Evolutionary conservation across 2,797 vertebrate species (phyloP), one percentile per base, ranked within the genome.

Genomic region (Lepidocolaptes lacrymiger): DNA sequence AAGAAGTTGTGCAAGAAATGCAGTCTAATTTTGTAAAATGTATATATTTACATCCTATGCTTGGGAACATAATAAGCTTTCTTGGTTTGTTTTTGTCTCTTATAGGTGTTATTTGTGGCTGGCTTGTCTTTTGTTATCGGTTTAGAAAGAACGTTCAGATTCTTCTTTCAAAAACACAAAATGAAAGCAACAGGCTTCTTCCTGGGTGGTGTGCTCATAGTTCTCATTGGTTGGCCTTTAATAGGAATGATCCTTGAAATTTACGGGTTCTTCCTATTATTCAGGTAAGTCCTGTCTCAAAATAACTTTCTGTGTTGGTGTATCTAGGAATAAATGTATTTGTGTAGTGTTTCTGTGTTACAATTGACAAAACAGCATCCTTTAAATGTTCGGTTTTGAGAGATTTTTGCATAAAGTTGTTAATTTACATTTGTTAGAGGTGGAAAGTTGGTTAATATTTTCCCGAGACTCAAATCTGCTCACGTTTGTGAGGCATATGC

Each of bases 161-260:
- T 99, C 98, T 99, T 99, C 98, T 99, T 99, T 97, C 99, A 99
- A 97, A 99, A 99, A 85, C 99, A 99, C 97, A 99, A 99, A 98
- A 98, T 99, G 96, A 99, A 99, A 97, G 99, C 99, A 89, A 99
- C 99, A 0, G 97, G 98, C 24, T 99, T 99, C 97, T 99, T 99
- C 97, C 97, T 99, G 75, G 99, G 99, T 28, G 99, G 99, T 4
- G 98, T 99, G 79, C 97, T 99, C n/a, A 98, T 99, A 89, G 99
- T 99, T 91, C 98, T 99, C 68, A 98, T 99, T 37, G 99, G 99
- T 24, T 99, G 99, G 99, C 99, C 99, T 78, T 98, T 99, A 82
- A 95, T 99, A 56, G 99, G 99, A 62, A 99, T 99, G 80, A 98
- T 99, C 72, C 98, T 99, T 92, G 99, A 99, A 98, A 96, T 99